phyloP scores from a whole-genome alignment of 2,888 invertebrate genomes.

The Lutraria lutraria region DNA sequence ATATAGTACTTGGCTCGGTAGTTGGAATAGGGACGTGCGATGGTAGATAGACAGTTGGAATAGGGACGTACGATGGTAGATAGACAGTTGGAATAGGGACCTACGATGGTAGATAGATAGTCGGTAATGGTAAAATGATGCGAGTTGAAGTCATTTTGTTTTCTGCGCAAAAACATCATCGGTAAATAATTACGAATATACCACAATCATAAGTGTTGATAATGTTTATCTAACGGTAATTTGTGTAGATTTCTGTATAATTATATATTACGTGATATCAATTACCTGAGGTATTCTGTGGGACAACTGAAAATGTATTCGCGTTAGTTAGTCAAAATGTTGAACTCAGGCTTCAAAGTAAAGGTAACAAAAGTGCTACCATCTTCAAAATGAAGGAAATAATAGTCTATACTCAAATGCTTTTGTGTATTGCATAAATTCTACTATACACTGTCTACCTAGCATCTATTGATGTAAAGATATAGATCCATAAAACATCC shows the following conservation, averaged over 20 bases:
- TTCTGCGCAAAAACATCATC: neutral
- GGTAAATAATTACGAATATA: neutral
- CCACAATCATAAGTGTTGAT: neutral
- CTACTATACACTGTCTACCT: neutral
- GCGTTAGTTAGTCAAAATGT: too few relatives aligned
- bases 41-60: too few relatives aligned
- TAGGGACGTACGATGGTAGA: too few relatives aligned
- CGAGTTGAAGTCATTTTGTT: neutral
- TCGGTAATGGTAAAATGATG: neutral
- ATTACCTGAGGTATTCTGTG: neutral
- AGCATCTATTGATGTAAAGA: constrained; percentile 3
- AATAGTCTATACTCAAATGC: too few relatives aligned
- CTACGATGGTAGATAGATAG: neutral
- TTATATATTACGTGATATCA: neutral
- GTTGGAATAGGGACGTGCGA: too few relatives aligned
- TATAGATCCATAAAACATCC: neutral
- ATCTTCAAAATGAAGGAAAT: too few relatives aligned
- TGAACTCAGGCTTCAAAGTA: too few relatives aligned
- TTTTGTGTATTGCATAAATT: too few relatives aligned
- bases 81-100: too few relatives aligned
- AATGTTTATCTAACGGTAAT: neutral
- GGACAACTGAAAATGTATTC: neutral
- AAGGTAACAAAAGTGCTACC: too few relatives aligned
- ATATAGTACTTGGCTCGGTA: too few relatives aligned
- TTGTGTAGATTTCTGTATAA: neutral